A percentile compares a stretch with the other conserved stretches of the same genome.
phyloP scores from a whole-genome alignment of 2,888 invertebrate species.

The Leucophenga maculata region DNA sequence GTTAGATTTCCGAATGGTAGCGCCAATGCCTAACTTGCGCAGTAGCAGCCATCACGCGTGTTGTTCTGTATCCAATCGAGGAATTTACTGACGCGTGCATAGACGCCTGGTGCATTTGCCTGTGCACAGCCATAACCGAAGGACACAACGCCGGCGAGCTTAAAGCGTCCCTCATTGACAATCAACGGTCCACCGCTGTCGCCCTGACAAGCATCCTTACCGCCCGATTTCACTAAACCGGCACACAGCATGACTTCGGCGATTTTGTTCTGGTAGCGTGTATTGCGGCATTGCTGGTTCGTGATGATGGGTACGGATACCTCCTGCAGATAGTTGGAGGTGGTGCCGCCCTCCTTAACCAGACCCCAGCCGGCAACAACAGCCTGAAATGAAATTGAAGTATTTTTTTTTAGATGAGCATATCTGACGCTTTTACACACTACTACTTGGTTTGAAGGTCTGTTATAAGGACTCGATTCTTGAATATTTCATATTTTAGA shows the following conservation, averaged over 20 bases:
- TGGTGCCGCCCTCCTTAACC: conserved; percentile 62
- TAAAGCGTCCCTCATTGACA: conserved; percentile 62
- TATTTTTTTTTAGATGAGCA: not conserved
- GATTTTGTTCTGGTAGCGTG: conserved; percentile 67
- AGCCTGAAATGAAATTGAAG: conserved; percentile 48
- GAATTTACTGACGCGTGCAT: conserved; percentile 67
- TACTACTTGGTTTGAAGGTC: too few species aligned
- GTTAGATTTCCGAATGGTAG: not conserved
- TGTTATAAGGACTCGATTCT: too few species aligned
- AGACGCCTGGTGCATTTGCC: conserved; percentile 69
- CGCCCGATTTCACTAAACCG: conserved; percentile 66
- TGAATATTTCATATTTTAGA: too few species aligned
- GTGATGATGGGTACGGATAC: conserved; percentile 68
- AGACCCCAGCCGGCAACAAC: conserved; percentile 71
- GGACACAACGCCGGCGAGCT: conserved; percentile 68
- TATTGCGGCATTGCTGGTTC: conserved; percentile 63
- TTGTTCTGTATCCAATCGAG: conserved; percentile 65
- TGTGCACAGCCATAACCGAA: conserved; percentile 69
- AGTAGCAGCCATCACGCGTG: conserved; percentile 64
- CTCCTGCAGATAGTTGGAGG: conserved; percentile 67
- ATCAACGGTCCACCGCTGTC: conserved; percentile 71
- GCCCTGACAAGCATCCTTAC: conserved; percentile 71
- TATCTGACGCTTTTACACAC: not conserved
- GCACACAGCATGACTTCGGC: conserved; percentile 70
- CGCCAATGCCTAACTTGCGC: conserved; percentile 46